Conservation (phyloP, 2,888 invertebrate genomes). For the Stenoptilia bipunctidactyla region DNA sequence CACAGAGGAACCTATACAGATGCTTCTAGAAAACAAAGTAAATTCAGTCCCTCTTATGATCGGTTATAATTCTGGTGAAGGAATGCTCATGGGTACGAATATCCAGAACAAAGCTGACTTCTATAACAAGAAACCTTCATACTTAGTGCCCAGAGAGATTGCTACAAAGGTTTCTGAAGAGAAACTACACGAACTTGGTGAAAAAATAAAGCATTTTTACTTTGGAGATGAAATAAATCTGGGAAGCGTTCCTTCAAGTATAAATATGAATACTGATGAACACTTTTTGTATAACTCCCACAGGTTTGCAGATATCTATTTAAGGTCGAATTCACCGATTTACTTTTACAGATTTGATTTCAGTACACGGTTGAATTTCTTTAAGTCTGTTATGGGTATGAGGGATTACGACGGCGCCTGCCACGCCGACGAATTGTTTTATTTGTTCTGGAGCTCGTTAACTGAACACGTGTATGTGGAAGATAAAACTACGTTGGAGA, state of each 20-base stretch:
- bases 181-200: slow-evolving; percentile 26
- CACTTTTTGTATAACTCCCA: slow-evolving; percentile 31
- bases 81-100: slow-evolving; percentile 25
- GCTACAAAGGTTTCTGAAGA: slow-evolving; percentile 21
- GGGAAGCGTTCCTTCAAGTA: slow-evolving; percentile 22
- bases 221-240: slow-evolving; percentile 21
- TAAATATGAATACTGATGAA: slow-evolving; percentile 29
- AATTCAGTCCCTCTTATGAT: slow-evolving; percentile 33
- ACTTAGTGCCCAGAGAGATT: slow-evolving; percentile 32
- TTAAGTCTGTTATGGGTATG: slow-evolving; percentile 25
- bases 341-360: slow-evolving; percentile 40
- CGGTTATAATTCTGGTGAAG: slow-evolving; percentile 42
- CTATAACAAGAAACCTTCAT: slow-evolving; percentile 27
- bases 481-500: not conserved
- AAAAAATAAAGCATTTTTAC: slow-evolving; percentile 31
- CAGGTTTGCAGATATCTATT: slow-evolving; percentile 31
- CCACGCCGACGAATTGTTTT: slow-evolving; percentile 60
- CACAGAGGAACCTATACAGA: slow-evolving; percentile 26
- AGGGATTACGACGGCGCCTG: slow-evolving; percentile 36
- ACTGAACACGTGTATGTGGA: not conserved
- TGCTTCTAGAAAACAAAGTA: slow-evolving; percentile 25
- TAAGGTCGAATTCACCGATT: slow-evolving; percentile 18
- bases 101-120: slow-evolving; percentile 23
- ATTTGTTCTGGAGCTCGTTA: slow-evolving; percentile 38
- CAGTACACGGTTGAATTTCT: slow-evolving; percentile 35